Evolutionary conservation across 2,888 invertebrate genomes (phyloP), one percentile per base, ranked within the genome.

Genomic region (Neoascia interrupta): DNA sequence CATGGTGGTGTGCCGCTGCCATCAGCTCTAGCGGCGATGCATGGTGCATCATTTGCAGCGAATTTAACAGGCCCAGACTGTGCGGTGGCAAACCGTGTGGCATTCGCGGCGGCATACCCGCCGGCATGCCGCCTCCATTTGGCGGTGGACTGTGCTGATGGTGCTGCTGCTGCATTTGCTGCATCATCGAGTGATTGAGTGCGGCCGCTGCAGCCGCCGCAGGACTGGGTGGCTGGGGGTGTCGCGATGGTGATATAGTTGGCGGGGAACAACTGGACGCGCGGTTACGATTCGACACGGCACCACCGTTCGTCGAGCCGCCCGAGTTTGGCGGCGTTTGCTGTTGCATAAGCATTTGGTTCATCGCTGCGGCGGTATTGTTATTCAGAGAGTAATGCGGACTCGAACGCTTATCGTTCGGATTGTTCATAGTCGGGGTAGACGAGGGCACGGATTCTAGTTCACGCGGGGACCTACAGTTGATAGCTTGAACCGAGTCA

Each of bases 1-100:
- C 92, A 87, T 95, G 95, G 85, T 95, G 95, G 84, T 94, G 94
- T 82, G 94, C 94, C 31, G 93, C 94, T 83, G 95, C 95, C 93
- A 96, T 94, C 86, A 96, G 91, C 85, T 95, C 94, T 83, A 96
- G 90, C 81, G 95, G 95, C 82, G 92, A 92, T 87, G 95, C 94
- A 88, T 94, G 94, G 89, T 94, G 94, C 90, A 93, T 93, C 89
- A 91, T 91, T 85, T 94, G 92, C 86, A 96, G 90, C 69, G 95
- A 95, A 85, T 95, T 95, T 85, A 96, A 91, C 84, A 96, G 91
- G 31, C 96, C 95, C 82, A 96, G 90, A 28, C 95, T 94, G 63
- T 95, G 95, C 74, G 95, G 95, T 85, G 95, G 95, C 87, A 96
- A 90, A 83, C 95, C 95, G 79, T 94, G 94, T 86, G 93, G 90